Conservation (phyloP, 2,888 invertebrate genomes). For the Volucella inflata region DNA sequence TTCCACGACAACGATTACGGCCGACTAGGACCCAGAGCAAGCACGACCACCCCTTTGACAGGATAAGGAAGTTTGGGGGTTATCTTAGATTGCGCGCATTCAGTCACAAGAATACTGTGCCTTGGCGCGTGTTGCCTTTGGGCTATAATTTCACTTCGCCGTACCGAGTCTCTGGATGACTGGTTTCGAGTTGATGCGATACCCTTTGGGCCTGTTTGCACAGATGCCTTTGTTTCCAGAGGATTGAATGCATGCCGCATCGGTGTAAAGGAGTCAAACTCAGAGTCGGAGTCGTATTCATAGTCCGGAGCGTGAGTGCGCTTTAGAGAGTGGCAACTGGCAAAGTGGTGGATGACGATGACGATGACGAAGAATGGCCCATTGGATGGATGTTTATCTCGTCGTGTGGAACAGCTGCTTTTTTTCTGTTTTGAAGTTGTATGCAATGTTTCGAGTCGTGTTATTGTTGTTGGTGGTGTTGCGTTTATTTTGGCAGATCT, state of each 20-base stretch:
- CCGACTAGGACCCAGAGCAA: no score
- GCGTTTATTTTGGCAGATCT: constrained; percentile 8
- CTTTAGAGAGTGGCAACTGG: constrained; percentile 39
- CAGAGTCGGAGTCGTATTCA: no score
- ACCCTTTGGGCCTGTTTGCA: constrained; percentile 73
- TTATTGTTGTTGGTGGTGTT: background rate
- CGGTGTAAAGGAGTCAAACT: background rate
- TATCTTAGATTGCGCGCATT: constrained; percentile 67
- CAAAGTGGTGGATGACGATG: constrained; percentile 21
- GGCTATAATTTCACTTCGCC: constrained; percentile 66
- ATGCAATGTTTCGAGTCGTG: background rate
- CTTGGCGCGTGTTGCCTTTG: constrained; percentile 69
- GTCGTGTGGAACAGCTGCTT: constrained; percentile 61
- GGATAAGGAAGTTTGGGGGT: constrained; percentile 30
- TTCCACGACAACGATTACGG: constrained; percentile 11
- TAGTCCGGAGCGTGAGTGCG: constrained; percentile 29
- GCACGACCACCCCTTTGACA: constrained; percentile 19
- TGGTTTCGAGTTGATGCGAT: background rate
- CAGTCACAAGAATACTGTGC: constrained; percentile 57
- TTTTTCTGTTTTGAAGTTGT: background rate
- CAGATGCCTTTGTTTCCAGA: constrained; percentile 73
- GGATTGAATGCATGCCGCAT: constrained; percentile 31
- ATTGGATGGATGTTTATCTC: constrained; percentile 69
- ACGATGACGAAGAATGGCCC: constrained; percentile 12
- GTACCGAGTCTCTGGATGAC: constrained; percentile 29